Evolutionary conservation across 64 coral and sea anemone species (phyloP).

Genomic region (Acropora yongei): DNA sequence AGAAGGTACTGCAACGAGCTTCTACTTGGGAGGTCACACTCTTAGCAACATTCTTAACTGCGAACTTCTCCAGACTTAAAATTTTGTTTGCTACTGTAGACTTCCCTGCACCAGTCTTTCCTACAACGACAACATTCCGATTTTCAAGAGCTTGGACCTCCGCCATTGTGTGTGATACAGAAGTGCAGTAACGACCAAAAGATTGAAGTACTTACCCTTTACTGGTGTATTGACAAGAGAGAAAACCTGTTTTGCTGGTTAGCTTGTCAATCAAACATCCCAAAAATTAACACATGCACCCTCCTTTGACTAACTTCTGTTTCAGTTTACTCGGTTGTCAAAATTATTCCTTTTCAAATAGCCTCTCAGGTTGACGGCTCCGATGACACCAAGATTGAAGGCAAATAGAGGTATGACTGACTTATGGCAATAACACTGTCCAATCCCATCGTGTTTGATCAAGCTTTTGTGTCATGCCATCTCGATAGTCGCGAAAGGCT

Average conservation of each 20-base stretch:
- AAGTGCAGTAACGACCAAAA: not conserved
- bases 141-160: not conserved
- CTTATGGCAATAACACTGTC: no score
- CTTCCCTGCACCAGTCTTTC: slow-evolving; percentile 44
- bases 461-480: no score
- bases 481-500: no score
- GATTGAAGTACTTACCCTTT: no score
- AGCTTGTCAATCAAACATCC: not conserved
- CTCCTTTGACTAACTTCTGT: no score
- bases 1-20: not conserved
- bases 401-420: no score
- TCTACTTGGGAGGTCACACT: not conserved
- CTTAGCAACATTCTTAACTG: not conserved
- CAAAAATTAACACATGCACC: not conserved
- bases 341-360: not conserved
- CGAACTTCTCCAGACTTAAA: not conserved
- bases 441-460: no score
- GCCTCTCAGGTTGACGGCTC: no score
- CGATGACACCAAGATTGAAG: no score
- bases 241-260: not conserved
- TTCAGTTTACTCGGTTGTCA: not conserved
- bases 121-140: slow-evolving; percentile 25
- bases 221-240: not conserved
- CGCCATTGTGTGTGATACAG: not conserved
- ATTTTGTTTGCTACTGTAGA: slow-evolving; percentile 40